A percentile compares a stretch with the other conserved stretches of the same genome.
Evolutionary conservation across 2,888 invertebrate species (phyloP).

Genomic region (Stenurella melanura): DNA sequence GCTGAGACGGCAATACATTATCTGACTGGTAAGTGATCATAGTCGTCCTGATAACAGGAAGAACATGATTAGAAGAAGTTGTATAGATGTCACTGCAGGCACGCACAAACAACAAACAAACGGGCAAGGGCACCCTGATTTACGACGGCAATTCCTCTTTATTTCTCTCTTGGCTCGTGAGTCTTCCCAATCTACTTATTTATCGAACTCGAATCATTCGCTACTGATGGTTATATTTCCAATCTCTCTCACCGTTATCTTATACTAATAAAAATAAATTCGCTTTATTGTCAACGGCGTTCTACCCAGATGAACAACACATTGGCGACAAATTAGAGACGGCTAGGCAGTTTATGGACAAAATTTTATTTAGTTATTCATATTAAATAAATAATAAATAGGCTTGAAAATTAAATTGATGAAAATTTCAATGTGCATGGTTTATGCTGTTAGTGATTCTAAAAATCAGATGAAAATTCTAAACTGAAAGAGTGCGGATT

Average conservation of each 20-base stretch:
- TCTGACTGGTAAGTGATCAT: constrained; percentile 58
- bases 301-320: constrained; percentile 13
- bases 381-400: neutral
- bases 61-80: constrained; percentile 69
- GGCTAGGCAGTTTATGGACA: neutral
- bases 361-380: neutral
- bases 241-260: constrained; percentile 54
- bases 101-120: constrained; percentile 70
- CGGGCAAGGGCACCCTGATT: constrained; percentile 69
- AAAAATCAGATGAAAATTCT: too few species aligned
- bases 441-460: too few species aligned
- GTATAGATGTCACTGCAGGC: constrained; percentile 67
- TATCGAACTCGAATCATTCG: constrained; percentile 68
- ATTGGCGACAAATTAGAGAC: constrained; percentile 21
- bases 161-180: constrained; percentile 70
- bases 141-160: constrained; percentile 74
- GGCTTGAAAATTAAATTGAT: too few species aligned
- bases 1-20: constrained; percentile 51
- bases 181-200: constrained; percentile 68
- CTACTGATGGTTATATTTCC: constrained; percentile 54
- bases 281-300: constrained; percentile 33
- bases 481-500: too few species aligned
- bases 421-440: too few species aligned
- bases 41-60: constrained; percentile 65
- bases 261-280: constrained; percentile 53